Percentiles rank a stretch among this genome's conserved stretches.
Conservation (phyloP, 1,140 invertebrate species). For the Drosophila sp. region DNA sequence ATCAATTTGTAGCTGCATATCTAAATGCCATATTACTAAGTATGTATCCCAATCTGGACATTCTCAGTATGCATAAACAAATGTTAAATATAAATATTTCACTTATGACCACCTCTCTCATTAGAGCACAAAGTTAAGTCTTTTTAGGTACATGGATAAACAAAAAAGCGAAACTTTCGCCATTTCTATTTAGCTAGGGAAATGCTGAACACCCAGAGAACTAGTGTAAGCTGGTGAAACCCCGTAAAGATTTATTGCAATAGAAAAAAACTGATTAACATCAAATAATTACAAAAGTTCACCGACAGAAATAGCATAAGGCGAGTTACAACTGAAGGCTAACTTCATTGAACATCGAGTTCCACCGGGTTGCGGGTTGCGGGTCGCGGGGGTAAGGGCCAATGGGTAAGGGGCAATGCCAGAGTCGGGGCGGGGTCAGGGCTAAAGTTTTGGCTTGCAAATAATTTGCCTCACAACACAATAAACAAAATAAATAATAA, state of each 20-base stretch:
- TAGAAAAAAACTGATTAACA: constrained; percentile 78
- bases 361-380: no score
- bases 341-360: constrained; percentile 68
- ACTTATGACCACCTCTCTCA: constrained; percentile 17
- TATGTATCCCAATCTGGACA: no score
- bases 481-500: constrained; percentile 81
- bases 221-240: constrained; percentile 15
- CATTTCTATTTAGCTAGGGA: constrained; percentile 42
- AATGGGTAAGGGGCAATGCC: constrained; percentile 3
- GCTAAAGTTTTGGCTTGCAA: constrained; percentile 64
- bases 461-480: constrained; percentile 72
- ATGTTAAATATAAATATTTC: constrained; percentile 10
- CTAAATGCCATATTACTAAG: no score
- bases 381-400: no score
- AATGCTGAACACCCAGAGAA: not conserved
- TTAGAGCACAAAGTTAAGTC: constrained; percentile 20
- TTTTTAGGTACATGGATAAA: constrained; percentile 11
- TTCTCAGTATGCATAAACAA: not conserved
- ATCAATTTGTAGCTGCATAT: no score
- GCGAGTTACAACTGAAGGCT: constrained; percentile 42
- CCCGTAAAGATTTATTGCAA: constrained; percentile 66
- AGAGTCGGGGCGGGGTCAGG: not conserved
- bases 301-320: constrained; percentile 68
- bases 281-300: constrained; percentile 84
- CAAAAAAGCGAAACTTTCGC: constrained; percentile 44